Evolutionary conservation across 2,888 invertebrate genomes (phyloP).

Genomic region (Molorchus minor): DNA sequence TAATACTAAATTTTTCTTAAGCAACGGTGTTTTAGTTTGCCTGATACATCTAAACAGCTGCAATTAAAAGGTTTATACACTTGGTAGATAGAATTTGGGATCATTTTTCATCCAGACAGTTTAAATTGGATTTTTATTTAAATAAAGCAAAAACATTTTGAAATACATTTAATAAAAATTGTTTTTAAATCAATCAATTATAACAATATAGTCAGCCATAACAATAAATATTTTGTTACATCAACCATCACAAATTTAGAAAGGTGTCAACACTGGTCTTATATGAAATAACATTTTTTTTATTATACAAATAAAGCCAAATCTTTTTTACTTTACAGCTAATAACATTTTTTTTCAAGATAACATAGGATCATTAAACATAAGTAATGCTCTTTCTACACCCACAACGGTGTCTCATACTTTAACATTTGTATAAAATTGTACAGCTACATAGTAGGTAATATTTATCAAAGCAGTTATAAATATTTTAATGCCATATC

Average conservation of each 20-base stretch:
- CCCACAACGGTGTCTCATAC: conserved; percentile 4
- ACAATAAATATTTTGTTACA: conserved; percentile 48
- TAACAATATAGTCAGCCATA: conserved; percentile 50
- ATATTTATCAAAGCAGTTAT: conserved; percentile 20
- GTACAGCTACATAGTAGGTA: conserved; percentile 21
- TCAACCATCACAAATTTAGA: conserved; percentile 42
- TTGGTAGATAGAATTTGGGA: too few relatives aligned
- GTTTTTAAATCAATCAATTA: conserved; percentile 49
- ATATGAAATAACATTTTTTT: conserved; percentile 24
- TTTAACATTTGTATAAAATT: conserved; percentile 26
- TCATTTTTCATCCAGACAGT: too few relatives aligned
- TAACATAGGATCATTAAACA: conserved; percentile 9
- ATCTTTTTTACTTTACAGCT: conserved; percentile 16
- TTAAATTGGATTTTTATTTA: too few relatives aligned
- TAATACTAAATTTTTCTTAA: background rate
- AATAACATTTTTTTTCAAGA: conserved; percentile 12
- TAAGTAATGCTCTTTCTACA: conserved; percentile 12
- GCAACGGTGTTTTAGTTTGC: background rate
- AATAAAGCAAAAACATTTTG: conserved; percentile 11
- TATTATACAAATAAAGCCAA: conserved; percentile 27
- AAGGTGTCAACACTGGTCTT: conserved; percentile 32
- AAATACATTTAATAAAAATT: conserved; percentile 54
- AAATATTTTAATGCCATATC: conserved; percentile 23
- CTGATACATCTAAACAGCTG: too few relatives aligned
- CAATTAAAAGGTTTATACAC: too few relatives aligned